These are phyloP conservation scores for Scelioninae gen. 1 DNA, from an alignment of 2,888 invertebrate genomes.

Conservation along the genomic window DNA sequence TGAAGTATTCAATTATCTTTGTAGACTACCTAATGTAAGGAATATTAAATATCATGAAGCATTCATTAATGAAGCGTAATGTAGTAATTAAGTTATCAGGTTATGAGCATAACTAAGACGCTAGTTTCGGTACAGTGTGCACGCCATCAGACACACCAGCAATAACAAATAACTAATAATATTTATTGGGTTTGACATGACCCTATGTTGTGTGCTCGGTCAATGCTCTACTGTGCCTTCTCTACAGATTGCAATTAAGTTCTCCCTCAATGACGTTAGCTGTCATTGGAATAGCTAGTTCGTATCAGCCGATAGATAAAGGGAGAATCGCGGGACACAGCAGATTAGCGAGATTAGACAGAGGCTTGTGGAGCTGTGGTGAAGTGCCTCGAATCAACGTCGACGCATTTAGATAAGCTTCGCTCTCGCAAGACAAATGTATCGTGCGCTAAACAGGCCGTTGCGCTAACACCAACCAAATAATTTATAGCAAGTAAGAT, in stretches of 20 bases:
- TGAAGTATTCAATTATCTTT: too few species aligned
- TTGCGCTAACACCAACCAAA: constrained; percentile 32
- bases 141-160: too few species aligned
- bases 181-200: too few species aligned
- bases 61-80: too few species aligned
- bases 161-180: too few species aligned
- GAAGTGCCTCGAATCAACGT: constrained; percentile 73
- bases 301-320: constrained; percentile 76
- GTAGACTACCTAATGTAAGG: too few species aligned
- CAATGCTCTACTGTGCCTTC: constrained; percentile 30
- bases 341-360: constrained; percentile 79
- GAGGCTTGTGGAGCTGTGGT: constrained; percentile 29
- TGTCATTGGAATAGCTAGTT: constrained; percentile 74
- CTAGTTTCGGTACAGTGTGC: too few species aligned
- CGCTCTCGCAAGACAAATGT: constrained; percentile 59
- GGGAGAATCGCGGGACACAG: constrained; percentile 73
- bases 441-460: constrained; percentile 43
- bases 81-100: too few species aligned
- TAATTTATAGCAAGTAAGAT: constrained; percentile 47
- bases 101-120: too few species aligned
- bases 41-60: too few species aligned
- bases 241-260: constrained; percentile 36
- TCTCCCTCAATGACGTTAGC: constrained; percentile 72
- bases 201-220: constrained; percentile 4
- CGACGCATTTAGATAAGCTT: constrained; percentile 70